Evolutionary conservation across 2,888 invertebrate genomes (phyloP), one percentile per base, ranked within the genome.

Genomic region (Autographa gamma): DNA sequence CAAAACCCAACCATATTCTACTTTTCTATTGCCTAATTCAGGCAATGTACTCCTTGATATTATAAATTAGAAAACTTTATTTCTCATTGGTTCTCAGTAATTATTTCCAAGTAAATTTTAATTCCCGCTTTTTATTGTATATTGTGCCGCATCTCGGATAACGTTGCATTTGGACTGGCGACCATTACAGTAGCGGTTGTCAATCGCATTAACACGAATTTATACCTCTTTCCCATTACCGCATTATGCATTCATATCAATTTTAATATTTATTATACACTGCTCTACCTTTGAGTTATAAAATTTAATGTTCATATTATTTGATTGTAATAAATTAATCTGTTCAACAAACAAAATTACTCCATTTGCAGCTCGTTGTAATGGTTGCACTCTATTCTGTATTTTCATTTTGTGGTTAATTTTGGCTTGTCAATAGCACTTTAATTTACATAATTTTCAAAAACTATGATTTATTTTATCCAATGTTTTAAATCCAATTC

Each of bases 171-270:
- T 81, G 69, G 58, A 71, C 71, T 63, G 69, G 59, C 61, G 72
- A 68, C 70, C 84, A 82, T 73, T 71, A 74, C 81, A 77, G 84
- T 81, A 83, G 80, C 84, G 84, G 75, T 78, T 83, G 85, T 85
- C 83, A 86, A 87, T 86, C 80, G 85, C 73, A 82, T 85, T 79
- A 83, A 77, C 79, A 82, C 79, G 75, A 83, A 85, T 87, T 85
- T 83, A 88, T 85, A 77, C 67, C 82, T 78, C 81, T 85, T 81
- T 83, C 72, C 85, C 87, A 87, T 88, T 88, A 87, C 65, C 71
- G 73, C 76, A 80, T 85, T 82, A 80, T 74, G 81, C 76, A 83
- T 84, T 81, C 85, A 81, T 84, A 80, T 80, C 83, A 79, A 81
- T 84, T 84, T 83, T 79, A 84, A 83, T 82, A 84, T 83, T 84